Base-by-base conservation (phyloP, 2,888 invertebrate genomes). In the Pristionchus arcanus region DNA sequence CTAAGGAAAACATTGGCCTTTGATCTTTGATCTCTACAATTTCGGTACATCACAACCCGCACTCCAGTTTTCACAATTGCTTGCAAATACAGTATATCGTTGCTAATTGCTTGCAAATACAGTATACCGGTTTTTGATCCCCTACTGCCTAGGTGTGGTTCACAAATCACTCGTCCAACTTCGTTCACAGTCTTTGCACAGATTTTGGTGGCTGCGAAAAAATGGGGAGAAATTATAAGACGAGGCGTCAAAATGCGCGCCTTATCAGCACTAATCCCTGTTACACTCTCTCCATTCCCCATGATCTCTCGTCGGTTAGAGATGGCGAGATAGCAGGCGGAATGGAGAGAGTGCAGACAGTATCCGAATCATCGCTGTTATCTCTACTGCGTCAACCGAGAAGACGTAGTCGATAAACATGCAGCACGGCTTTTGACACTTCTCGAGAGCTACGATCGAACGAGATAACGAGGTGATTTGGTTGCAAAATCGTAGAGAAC, bases 371-470 rank as follows among this genome's bases (percentile, higher is more conserved):
- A 63, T 63, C 25, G 42, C 74, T 37, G 37, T 28, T 66, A 66
- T 71, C 74, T 34, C 63, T 63, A 21, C 63, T 74, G 37, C 74
- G 37, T 74, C 74, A 37, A n/a, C 31, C 59, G 66, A 71, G 19
- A 49, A 49, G 42, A 7, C 42, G 68, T 9, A 4, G 74, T 37
- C 25, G 74, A 74, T 74, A 81, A 81, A 81, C 49, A 81, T 13
- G 42, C 3, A 49, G 42, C 74, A 21, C 53, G 21, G 81, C 81
- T 81, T 81, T 81, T 81, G 81, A 81, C 81, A 81, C 81, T 81
- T 74, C 42, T 77, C 37, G 81, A 81, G 81, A 42, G 81, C 25
- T 49, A 49, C 42, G 42, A 49, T 49, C 42, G 42, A 16, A 7
- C 28, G 28, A 84, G 55, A 55, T 84, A 53, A 31, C n/a, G 28